Evolutionary conservation across 2,113 vertebrate genomes (phyloP), one percentile per base, ranked within the genome.

Genomic region (Peromyscus californicus): DNA sequence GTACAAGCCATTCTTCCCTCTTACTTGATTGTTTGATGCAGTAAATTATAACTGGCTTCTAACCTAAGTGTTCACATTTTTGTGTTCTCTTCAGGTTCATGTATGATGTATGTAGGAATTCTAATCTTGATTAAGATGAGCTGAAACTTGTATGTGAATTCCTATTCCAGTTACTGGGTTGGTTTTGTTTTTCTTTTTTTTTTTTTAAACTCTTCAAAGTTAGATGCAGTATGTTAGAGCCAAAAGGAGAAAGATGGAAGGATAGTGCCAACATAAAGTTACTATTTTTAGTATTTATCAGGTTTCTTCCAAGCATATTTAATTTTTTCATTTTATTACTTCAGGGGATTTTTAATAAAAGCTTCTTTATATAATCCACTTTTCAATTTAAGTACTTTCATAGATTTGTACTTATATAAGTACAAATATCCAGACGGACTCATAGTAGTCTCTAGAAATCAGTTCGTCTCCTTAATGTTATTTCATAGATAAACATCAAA

Each of bases 291-390:
- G 48, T 70, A 84, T 29, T 92, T 59, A 54, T 2, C 22, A 88
- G 75, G 57, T 15, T 89, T 88, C 61, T 91, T 94, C 39, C 48
- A 51, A 63, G 61, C 70, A 45, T 85, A 88, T 48, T 94, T 76
- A 92, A 16, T n/a, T 96, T 94, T 76, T 31, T 24, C 63, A 90
- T 51, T 92, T 69, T 93, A 59, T 92, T 89, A 92, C 57, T 57
- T 69, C 51, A 29, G 54, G 82, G 74, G 54, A 9, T 45, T 94
- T 97, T 87, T 22, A 70, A 51, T 54, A 82, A 90, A 90, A 84
- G 39, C 10, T 88, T 95, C 84, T 65, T 95, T 95, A 88, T 0
- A 86, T 72, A 97, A 88, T 12, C 5, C 4, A 93, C 59, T 85
- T 91, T 8, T 86, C 19, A 79, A 36, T 67, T 67, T 80, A 95